Base-by-base conservation (phyloP, 2,113 vertebrate genomes). In the Irena cyanogastra region DNA sequence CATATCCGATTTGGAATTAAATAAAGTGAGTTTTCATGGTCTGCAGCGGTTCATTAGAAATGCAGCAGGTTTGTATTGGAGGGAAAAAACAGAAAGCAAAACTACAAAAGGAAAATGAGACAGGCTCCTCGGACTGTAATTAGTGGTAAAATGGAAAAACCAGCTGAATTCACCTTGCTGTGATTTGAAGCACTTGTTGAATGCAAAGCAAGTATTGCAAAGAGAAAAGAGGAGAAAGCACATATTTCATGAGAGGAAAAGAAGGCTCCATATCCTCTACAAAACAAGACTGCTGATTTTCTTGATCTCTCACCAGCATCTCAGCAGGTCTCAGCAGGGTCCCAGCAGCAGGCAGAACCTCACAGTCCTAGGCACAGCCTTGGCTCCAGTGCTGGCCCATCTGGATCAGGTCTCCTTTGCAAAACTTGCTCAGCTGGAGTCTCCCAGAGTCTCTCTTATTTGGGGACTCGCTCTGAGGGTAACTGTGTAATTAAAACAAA, bases 301-400 rank as follows among this genome's bases (percentile, higher is more conserved):
- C 54, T 80, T 54, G 13, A 16, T 59, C 27, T 85, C n/a, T 72
- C 66, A 57, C 44, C 44, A 35, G 28, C n/a, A 7, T 3, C 44
- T 35, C 50, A 19, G 60, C 63, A 35, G 14, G 27, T n/a, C 50
- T 37, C 53, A 33, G 81, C 71, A 68, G 77, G 45, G 8, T 91
- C 53, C 28, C 18, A 11, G 45, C 0, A 0, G 26, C 37, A 53
- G 37, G 45, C 28, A 78, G 39, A 76, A 41, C 81, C 72, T 60
- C 3, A 0, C 3, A 4, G 42, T 66, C 31, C 50, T 63, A 41
- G 24, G 23, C 30, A 31, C 26, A 39, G 76, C 59, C 57, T 66
- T 76, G 41, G 49, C 39, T 64, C 54, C 35, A 47, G 13, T 63
- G 11, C 70, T 0, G 0, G 26, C 47, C 9, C 52, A 75, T 53